A percentile compares a stretch with the other conserved stretches of the same genome.
These are phyloP conservation scores for Diarsia dahlii DNA, from an alignment of 2,888 invertebrate genomes.

Conservation along the genomic window DNA sequence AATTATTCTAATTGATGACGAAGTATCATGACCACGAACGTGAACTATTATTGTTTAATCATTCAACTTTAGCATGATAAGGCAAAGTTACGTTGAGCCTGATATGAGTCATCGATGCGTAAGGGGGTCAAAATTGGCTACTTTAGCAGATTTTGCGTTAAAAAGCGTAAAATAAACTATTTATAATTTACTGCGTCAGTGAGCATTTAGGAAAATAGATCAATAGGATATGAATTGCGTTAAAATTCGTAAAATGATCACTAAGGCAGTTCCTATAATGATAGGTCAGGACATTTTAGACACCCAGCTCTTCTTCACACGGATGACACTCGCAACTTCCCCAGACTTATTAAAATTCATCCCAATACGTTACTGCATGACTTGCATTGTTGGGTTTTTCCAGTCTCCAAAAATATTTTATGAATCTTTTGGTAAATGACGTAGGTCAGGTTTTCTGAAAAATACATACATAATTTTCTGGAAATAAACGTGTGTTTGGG, in stretches of 20 bases:
- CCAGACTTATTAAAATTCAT: conserved; percentile 9
- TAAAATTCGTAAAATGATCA: too few species aligned
- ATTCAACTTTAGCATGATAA: conserved; percentile 4
- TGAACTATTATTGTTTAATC: conserved; percentile 11
- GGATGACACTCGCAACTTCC: neutral
- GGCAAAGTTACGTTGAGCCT: neutral
- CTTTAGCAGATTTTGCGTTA: too few species aligned
- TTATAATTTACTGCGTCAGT: too few species aligned
- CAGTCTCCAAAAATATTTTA: conserved; percentile 3
- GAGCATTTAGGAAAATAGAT: too few species aligned
- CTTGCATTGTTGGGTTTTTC: conserved; percentile 14
- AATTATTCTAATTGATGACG: conserved; percentile 12
- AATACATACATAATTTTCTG: too few species aligned
- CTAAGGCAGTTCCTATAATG: too few species aligned
- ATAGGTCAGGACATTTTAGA: too few species aligned
- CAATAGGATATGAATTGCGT: too few species aligned
- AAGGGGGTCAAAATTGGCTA: neutral
- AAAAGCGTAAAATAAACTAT: too few species aligned
- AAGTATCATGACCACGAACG: neutral
- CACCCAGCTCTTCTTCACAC: neutral
- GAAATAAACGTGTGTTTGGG: conserved; percentile 2
- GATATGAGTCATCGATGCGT: conserved; percentile 21
- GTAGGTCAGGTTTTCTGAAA: conserved; percentile 18
- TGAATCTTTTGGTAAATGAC: neutral
- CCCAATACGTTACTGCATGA: neutral